Percentiles rank a stretch among this genome's conserved stretches.
These are phyloP conservation scores for Ceratosolen fusciceps DNA, from an alignment of 1,140 invertebrate species.

Conservation along the genomic window DNA sequence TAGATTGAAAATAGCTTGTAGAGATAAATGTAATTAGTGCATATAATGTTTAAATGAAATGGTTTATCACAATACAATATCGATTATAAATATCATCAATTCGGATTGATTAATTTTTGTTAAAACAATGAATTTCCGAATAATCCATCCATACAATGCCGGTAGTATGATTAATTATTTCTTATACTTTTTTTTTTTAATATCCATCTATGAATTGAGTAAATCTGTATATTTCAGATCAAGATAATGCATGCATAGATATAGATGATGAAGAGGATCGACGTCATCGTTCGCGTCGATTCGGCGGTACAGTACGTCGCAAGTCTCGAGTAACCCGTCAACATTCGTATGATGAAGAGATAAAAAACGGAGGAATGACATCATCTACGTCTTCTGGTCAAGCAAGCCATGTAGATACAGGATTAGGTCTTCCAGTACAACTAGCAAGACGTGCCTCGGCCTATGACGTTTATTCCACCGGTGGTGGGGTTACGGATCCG, in stretches of 20 bases:
- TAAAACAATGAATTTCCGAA: too few relatives aligned
- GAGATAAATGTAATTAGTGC: too few relatives aligned
- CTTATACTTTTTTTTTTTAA: too few relatives aligned
- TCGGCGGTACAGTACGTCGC: constrained; percentile 67
- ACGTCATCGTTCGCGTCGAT: constrained; percentile 56
- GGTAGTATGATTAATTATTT: too few relatives aligned
- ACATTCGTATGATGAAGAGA: constrained; percentile 86
- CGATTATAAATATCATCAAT: too few relatives aligned
- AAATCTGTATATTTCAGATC: constrained; percentile 43
- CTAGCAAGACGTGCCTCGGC: constrained; percentile 83
- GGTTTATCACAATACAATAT: too few relatives aligned
- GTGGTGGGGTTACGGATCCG: constrained; percentile 57
- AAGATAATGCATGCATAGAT: constrained; percentile 47
- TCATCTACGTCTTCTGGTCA: background rate
- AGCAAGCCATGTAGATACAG: constrained; percentile 59
- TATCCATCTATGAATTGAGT: background rate
- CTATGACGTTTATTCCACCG: constrained; percentile 80
- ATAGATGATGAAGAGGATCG: constrained; percentile 63
- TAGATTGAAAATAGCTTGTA: too few relatives aligned
- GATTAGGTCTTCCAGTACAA: constrained; percentile 76
- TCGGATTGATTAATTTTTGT: too few relatives aligned
- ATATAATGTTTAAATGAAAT: too few relatives aligned
- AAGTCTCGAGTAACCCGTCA: constrained; percentile 82
- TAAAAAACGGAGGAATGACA: constrained; percentile 67
- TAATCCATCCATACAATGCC: too few relatives aligned